These are phyloP conservation scores for Pterophyllum scalare DNA, from an alignment of 2,113 vertebrate genomes.

Conservation along the genomic window DNA sequence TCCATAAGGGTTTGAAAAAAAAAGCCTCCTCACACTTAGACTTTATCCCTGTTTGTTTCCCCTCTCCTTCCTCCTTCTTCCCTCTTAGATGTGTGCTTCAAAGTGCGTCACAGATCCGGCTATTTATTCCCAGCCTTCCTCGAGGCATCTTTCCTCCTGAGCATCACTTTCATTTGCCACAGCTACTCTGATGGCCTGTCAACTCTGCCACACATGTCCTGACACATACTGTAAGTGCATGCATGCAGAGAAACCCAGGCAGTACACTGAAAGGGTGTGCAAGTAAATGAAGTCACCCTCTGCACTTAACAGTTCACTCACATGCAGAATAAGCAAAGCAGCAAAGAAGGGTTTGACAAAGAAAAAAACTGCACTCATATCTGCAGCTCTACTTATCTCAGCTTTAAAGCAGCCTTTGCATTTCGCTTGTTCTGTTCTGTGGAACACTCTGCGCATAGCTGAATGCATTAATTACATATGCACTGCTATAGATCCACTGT, in stretches of 20 bases:
- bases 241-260: not conserved
- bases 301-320: slow-evolving; percentile 1
- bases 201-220: slow-evolving; percentile 47
- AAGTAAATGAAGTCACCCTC: not conserved
- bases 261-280: not conserved
- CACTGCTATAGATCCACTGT: slow-evolving; percentile 58
- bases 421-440: slow-evolving; percentile 21
- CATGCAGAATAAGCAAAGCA: slow-evolving; percentile 7
- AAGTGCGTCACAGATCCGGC: slow-evolving; percentile 72
- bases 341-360: not conserved
- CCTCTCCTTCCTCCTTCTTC: slow-evolving; percentile 15
- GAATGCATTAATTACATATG: slow-evolving; percentile 68
- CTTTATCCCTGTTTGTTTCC: not conserved
- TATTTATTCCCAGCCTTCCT: slow-evolving; percentile 74
- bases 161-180: slow-evolving; percentile 72
- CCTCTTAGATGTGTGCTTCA: slow-evolving; percentile 57
- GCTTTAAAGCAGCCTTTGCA: slow-evolving; percentile 26
- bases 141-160: slow-evolving; percentile 66
- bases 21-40: slow-evolving; percentile 33
- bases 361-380: slow-evolving; percentile 47
- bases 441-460: slow-evolving; percentile 10
- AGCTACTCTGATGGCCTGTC: slow-evolving; percentile 71
- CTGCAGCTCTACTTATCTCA: slow-evolving; percentile 30
- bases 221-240: not conserved
- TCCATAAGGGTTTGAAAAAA: slow-evolving; percentile 38